Base-by-base conservation (phyloP, 2,797 vertebrate genomes). In the Tokudaia tokunoshimensis region DNA sequence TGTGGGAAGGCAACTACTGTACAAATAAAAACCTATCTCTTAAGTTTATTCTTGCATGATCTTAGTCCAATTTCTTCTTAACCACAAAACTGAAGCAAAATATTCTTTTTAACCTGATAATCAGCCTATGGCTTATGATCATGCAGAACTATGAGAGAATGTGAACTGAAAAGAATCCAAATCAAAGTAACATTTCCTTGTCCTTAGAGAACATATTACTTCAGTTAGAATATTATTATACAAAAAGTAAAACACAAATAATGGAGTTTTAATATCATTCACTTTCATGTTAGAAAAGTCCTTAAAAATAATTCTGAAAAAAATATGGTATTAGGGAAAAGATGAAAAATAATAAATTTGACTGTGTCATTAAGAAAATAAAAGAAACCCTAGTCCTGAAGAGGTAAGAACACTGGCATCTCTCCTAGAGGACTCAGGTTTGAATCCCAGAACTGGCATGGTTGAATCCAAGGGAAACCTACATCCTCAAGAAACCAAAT, bases 21-120 rank as follows among this genome's bases (percentile, higher is more conserved):
- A 22, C 65, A 92, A 90, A 76, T 90, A 84, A 91, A 72, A 85
- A 2, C 17, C 8, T 19, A 55, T 92, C 92, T 95, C 11, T 37
- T 94, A 29, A 29, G 9, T 79, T 95, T 91, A 91, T 0, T 3
- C 57, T 57, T 93, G 17, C 84, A 81, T 88, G 57, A 83, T 50
- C 34, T 5, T 82, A 52, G 34, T 70, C 52, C 14, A 76, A 52
- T 31, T 57, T 92, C 14, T 89, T 94, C 74, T 59, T 6, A 91
- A 92, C 14, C 3, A 93, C 24, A 57, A 94, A 57, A 93, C 70
- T 34, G 67, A 67, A 79, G 47, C 3, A 81, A 89, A 2, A 50
- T 8, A 91, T 47, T 89, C 81, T 37, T 86, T 91, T 14, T 59
- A 86, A 89, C 31, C 34, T 89, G 24, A 93, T 3, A 41, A 61